Base-by-base conservation (phyloP, 2,113 vertebrate genomes). In the Pagrus major region DNA sequence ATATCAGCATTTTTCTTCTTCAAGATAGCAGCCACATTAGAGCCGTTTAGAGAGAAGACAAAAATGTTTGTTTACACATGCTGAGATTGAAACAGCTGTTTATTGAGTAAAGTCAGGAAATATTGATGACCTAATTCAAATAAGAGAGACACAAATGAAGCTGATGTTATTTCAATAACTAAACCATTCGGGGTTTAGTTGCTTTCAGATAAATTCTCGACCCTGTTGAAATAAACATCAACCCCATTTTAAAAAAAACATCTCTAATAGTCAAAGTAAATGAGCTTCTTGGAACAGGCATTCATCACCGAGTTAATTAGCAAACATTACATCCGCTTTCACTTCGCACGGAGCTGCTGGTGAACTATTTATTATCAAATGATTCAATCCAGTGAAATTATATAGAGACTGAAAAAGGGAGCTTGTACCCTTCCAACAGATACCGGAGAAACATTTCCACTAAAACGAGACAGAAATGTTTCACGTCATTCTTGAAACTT, bases 281-380 rank as follows among this genome's bases (percentile, higher is more conserved):
- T 72, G 4, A 84, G 76, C 35, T 84, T 66, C 42, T 42, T 33
- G 35, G 23, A 85, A 59, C 1, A 29, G 56, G 49, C 46, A 31
- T 91, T 88, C 56, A 58, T 86, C 88, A 83, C 76, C 6, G 21
- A 59, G 20, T 67, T 88, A 81, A 89, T 91, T 85, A 81, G 81
- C 81, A 78, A 78, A 74, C 75, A 75, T 72, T 74, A 58, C 55
- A 41, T 47, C 70, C 15, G 6, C 78, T 82, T 76, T 69, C 59
- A 3, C 27, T 64, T 66, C 51, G 59, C 47, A 68, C 37, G 23
- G 41, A 76, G 65, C 18, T 0, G 47, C 20, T 61, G 44, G 54
- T 33, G 25, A 85, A 76, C 82, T 42, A 65, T 84, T 85, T 59
- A 76, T 79, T 86, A 84, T 77, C 27, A 51, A 78, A 80, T 56